These are phyloP conservation scores for Ridgeia piscesae DNA, from an alignment of 1,140 invertebrate genomes.

Conservation along the genomic window DNA sequence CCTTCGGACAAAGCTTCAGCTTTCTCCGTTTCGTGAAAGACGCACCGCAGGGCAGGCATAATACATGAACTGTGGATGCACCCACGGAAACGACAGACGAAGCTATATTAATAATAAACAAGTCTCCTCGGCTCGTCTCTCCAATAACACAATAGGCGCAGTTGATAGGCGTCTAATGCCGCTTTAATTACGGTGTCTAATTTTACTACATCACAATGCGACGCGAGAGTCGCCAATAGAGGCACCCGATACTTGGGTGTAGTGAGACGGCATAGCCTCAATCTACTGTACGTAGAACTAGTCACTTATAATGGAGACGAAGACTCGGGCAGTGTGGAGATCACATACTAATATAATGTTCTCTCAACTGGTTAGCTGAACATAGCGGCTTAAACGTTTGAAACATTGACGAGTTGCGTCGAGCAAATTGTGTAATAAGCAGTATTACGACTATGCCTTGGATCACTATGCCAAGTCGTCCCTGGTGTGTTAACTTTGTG, in stretches of 20 bases:
- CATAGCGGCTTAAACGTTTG: neutral
- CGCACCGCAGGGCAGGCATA: neutral
- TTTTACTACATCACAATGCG: neutral
- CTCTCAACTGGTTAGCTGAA: neutral
- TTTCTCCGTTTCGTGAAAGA: neutral
- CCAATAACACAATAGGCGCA: neutral
- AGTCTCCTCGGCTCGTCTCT: neutral
- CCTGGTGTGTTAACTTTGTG: neutral
- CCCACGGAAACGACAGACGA: neutral
- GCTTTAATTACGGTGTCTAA: neutral
- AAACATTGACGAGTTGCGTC: neutral
- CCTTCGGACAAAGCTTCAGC: neutral
- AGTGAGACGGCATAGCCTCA: neutral
- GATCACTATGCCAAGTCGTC: neutral
- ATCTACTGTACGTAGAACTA: neutral
- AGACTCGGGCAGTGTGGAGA: neutral
- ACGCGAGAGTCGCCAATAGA: neutral
- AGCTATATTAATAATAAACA: neutral
- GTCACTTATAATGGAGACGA: neutral
- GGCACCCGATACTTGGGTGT: neutral
- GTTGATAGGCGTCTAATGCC: neutral
- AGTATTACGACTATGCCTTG: neutral
- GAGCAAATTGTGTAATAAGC: neutral
- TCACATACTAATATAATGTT: neutral
- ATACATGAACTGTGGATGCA: neutral